A percentile compares a stretch with the other conserved stretches of the same genome.
These are phyloP conservation scores for Stictonetta naevosa DNA, from an alignment of 2,113 vertebrate genomes.

Conservation along the genomic window DNA sequence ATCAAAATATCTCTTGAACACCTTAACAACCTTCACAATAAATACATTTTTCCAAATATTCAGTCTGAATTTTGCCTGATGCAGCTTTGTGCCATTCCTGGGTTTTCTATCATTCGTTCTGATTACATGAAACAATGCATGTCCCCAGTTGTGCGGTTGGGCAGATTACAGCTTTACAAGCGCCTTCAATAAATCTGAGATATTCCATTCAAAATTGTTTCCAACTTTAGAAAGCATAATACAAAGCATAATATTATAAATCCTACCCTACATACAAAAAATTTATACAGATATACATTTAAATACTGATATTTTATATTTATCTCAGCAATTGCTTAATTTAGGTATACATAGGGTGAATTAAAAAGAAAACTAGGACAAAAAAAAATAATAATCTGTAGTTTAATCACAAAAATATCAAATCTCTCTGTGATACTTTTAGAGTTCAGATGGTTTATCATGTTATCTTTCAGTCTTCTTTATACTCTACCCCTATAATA, in stretches of 20 bases:
- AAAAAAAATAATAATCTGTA: not conserved
- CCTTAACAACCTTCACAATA: no score
- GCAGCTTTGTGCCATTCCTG: no score
- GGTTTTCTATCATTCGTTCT: not conserved
- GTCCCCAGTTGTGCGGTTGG: not conserved
- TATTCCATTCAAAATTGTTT: not conserved
- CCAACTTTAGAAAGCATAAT: not conserved
- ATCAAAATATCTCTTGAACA: no score
- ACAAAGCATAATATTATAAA: not conserved
- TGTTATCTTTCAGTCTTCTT: no score
- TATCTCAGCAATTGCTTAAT: not conserved
- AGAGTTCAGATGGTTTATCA: no score
- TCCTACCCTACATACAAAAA: accelerated
- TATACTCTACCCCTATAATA: no score
- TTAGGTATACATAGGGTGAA: not conserved
- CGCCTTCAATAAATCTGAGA: not conserved
- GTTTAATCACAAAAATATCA: no score
- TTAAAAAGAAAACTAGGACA: not conserved
- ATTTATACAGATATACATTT: not conserved
- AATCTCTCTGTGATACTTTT: no score
- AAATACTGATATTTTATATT: not conserved
- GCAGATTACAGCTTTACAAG: not conserved
- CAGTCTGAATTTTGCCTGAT: no score
- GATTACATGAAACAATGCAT: not conserved
- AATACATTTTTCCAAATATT: no score